Conservation (phyloP, 1,140 invertebrate species). For the Phocides pigmalion region DNA sequence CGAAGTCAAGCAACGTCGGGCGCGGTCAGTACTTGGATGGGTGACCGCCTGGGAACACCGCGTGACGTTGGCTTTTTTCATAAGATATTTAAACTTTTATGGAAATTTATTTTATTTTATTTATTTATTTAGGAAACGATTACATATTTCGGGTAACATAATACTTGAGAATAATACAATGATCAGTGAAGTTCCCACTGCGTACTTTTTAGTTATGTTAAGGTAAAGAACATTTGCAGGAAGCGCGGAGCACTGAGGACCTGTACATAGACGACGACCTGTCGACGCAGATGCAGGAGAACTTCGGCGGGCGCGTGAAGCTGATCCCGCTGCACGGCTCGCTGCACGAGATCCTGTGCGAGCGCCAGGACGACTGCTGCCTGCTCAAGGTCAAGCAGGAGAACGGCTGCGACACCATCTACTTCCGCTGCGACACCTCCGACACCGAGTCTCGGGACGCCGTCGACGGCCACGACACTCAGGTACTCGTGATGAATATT, state of each 20-base stretch:
- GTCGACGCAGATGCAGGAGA: conserved; percentile 77
- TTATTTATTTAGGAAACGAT: no score
- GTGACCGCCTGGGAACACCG: conserved; percentile 51
- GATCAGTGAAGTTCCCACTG: no score
- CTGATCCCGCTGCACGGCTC: conserved; percentile 74
- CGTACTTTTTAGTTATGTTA: background rate
- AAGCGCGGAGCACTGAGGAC: conserved; percentile 81
- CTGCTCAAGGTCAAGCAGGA: conserved; percentile 75
- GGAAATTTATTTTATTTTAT: no score
- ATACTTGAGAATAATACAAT: no score
- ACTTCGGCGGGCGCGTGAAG: conserved; percentile 72
- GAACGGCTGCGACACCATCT: conserved; percentile 71
- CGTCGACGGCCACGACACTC: conserved; percentile 48
- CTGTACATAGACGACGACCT: conserved; percentile 82
- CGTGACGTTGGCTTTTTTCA: conserved; percentile 48
- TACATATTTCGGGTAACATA: no score
- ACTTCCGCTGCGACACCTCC: conserved; percentile 69
- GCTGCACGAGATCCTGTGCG: conserved; percentile 76
- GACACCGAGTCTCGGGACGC: conserved; percentile 66
- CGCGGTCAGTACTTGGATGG: conserved; percentile 48
- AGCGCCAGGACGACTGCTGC: conserved; percentile 78
- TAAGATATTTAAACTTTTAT: no score
- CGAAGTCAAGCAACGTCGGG: conserved; percentile 24
- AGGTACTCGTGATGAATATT: no score
- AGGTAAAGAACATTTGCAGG: no score